Evolutionary conservation across 2,888 invertebrate species (phyloP).

Genomic region (Drosophila prostipennis): DNA sequence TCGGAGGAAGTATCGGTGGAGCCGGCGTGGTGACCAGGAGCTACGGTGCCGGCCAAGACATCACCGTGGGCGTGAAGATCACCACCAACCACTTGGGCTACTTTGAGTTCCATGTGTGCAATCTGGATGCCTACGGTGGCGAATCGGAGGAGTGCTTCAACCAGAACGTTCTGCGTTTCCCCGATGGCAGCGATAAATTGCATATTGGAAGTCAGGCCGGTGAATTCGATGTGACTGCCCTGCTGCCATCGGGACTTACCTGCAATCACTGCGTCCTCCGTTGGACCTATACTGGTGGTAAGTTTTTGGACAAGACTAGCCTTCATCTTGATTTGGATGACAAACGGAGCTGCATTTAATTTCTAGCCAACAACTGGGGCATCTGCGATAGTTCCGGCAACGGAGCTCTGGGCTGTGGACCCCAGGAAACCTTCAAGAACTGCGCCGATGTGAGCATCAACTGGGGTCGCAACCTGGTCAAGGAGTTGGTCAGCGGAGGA

Average conservation of each 20-base stretch:
- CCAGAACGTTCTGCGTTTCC: constrained; percentile 81
- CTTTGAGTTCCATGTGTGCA: constrained; percentile 85
- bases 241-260: constrained; percentile 84
- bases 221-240: constrained; percentile 72
- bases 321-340: background rate
- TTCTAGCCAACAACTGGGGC: constrained; percentile 85
- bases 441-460: constrained; percentile 85
- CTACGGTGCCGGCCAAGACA: constrained; percentile 70
- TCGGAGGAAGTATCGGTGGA: constrained; percentile 85
- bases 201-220: constrained; percentile 66
- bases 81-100: constrained; percentile 85
- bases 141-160: constrained; percentile 86
- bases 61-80: constrained; percentile 81
- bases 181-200: constrained; percentile 75
- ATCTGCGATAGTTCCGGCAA: constrained; percentile 81
- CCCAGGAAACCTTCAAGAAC: constrained; percentile 85
- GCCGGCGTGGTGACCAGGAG: constrained; percentile 84
- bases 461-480: constrained; percentile 57
- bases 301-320: background rate
- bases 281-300: constrained; percentile 85
- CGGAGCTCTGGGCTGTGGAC: constrained; percentile 84
- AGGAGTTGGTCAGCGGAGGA: constrained; percentile 30
- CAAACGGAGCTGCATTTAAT: background rate
- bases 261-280: constrained; percentile 86
- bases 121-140: constrained; percentile 81